Conservation (phyloP, 2,113 vertebrate species). For the Actinemys pallida region DNA sequence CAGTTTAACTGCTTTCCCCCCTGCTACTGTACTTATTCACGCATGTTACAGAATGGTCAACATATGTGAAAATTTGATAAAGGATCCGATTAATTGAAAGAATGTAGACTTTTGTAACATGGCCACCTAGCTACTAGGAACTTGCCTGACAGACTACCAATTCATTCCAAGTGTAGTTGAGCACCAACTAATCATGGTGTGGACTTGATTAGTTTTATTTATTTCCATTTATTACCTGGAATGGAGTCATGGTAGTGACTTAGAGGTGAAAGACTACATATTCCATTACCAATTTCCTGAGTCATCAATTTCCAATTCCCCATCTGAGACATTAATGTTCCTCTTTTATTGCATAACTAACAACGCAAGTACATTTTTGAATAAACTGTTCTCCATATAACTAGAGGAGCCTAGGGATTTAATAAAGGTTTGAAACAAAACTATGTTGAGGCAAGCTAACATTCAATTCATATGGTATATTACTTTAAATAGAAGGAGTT, state of each 20-base stretch:
- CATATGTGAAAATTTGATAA: neutral
- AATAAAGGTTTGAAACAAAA: neutral
- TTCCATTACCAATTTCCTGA: neutral
- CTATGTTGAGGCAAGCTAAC: neutral
- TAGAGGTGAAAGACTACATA: neutral
- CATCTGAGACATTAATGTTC: neutral
- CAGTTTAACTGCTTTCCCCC: neutral
- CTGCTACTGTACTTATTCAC: neutral
- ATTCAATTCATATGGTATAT: neutral
- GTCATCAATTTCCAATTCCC: neutral
- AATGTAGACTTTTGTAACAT: neutral
- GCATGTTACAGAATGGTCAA: neutral
- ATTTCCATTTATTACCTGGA: neutral
- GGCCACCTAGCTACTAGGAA: neutral
- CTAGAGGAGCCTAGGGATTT: neutral
- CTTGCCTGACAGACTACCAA: neutral
- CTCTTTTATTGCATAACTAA: neutral
- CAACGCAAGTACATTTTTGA: neutral
- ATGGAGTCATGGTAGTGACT: neutral
- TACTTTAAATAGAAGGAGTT: constrained; percentile 22
- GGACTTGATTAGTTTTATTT: no score
- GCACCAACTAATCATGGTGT: neutral
- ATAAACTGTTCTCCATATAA: neutral
- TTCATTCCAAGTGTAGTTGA: neutral
- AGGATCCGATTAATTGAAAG: neutral